These are phyloP conservation scores for Apteryx owenii DNA, from an alignment of 2,113 vertebrate genomes.

Conservation along the genomic window DNA sequence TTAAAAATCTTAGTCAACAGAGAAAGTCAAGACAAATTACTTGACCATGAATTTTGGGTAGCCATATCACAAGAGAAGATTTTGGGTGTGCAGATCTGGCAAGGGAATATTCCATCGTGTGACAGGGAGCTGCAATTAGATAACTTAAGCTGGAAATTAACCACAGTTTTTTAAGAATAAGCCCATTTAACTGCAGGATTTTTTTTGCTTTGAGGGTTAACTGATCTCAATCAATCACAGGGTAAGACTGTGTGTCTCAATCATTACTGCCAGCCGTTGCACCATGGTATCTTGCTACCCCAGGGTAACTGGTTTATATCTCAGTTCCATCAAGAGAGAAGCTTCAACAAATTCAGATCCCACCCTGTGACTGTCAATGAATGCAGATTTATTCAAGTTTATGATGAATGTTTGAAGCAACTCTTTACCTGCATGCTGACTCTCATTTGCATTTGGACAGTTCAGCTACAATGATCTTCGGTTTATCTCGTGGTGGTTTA, in stretches of 20 bases:
- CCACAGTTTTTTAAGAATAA: background rate
- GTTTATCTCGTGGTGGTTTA: background rate
- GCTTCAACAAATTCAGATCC: background rate
- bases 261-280: background rate
- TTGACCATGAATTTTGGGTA: background rate
- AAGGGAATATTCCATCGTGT: background rate
- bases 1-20: background rate
- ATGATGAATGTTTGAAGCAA: background rate
- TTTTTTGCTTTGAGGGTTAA: background rate
- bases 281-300: background rate
- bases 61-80: background rate
- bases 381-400: background rate
- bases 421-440: background rate
- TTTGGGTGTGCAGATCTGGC: background rate
- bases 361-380: background rate
- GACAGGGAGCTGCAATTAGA: background rate
- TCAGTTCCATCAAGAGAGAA: background rate
- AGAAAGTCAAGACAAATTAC: background rate
- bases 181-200: background rate
- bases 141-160: background rate
- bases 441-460: background rate
- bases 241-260: rapidly evolving
- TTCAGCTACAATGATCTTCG: background rate
- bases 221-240: background rate
- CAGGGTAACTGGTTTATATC: background rate